Percentiles rank a stretch among this genome's conserved stretches.
phyloP scores from a whole-genome alignment of 2,113 vertebrate genomes.

The Telmatochromis sp. region DNA sequence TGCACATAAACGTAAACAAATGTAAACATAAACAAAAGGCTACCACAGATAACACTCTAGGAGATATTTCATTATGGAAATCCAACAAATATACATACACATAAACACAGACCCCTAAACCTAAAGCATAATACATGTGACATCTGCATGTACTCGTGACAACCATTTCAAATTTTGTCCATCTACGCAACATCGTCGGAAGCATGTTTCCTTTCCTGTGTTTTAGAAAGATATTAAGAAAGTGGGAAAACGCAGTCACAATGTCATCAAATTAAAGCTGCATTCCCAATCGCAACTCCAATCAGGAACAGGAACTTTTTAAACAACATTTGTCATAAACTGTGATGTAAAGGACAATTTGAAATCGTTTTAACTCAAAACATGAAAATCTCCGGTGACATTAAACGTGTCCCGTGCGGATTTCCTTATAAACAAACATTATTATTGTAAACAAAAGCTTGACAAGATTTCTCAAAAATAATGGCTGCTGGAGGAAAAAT shows the following conservation, averaged over 20 bases:
- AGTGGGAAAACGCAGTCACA: neutral
- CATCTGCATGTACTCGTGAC: neutral
- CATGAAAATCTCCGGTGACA: neutral
- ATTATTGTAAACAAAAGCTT: neutral
- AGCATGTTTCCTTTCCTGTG: neutral
- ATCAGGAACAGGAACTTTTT: neutral
- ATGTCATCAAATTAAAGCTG: neutral
- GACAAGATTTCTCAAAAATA: neutral
- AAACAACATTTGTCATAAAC: neutral
- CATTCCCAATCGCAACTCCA: neutral
- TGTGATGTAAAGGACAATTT: neutral
- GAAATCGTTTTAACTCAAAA: neutral
- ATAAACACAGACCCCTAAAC: neutral
- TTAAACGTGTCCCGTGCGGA: neutral
- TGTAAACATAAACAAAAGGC: neutral
- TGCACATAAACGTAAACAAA: neutral
- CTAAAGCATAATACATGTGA: neutral
- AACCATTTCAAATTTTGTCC: neutral
- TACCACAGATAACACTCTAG: neutral
- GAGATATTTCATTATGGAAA: neutral
- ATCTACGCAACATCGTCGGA: accelerated
- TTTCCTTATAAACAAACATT: neutral
- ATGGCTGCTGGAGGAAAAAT: neutral
- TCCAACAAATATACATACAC: neutral
- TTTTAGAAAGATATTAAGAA: neutral